A percentile compares a stretch with the other conserved stretches of the same genome.
phyloP scores from a whole-genome alignment of 2,888 invertebrate species.

The Heteropelma amictum region DNA sequence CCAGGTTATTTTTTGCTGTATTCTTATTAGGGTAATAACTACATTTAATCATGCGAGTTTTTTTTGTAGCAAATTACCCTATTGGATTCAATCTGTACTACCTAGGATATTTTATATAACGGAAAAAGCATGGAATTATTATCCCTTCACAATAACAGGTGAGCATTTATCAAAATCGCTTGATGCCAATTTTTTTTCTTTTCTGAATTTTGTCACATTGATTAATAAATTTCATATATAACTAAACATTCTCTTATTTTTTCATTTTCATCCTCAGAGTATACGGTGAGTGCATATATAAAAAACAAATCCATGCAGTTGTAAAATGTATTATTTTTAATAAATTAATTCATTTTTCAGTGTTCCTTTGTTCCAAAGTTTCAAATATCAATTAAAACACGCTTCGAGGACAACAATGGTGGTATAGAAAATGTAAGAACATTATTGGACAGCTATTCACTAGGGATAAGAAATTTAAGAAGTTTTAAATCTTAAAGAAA shows the following conservation, averaged over 20 bases:
- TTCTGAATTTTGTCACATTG: not conserved
- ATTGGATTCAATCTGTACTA: constrained; percentile 92
- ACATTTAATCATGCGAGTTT: no score
- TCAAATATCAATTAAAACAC: constrained; percentile 90
- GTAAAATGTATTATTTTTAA: not conserved
- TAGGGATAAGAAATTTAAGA: not conserved
- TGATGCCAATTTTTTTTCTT: not conserved
- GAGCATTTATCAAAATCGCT: not conserved
- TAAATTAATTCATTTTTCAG: constrained; percentile 79
- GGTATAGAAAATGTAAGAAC: constrained; percentile 90
- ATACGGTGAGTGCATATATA: constrained; percentile 82
- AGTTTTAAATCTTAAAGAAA: no score
- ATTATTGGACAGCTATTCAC: not conserved
- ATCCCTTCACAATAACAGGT: constrained; percentile 93
- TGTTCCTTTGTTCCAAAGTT: constrained; percentile 95
- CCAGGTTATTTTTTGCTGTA: constrained; percentile 82
- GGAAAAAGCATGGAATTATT: constrained; percentile 97
- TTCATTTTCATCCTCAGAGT: constrained; percentile 80
- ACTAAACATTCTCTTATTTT: constrained; percentile 49
- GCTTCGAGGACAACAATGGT: constrained; percentile 94
- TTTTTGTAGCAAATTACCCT: constrained; percentile 87
- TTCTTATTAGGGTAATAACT: not conserved
- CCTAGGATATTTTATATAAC: constrained; percentile 95
- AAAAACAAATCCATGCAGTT: not conserved
- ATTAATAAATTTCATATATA: not conserved